Conservation (phyloP, 2,797 vertebrate genomes). For the Prunella strophiata region DNA sequence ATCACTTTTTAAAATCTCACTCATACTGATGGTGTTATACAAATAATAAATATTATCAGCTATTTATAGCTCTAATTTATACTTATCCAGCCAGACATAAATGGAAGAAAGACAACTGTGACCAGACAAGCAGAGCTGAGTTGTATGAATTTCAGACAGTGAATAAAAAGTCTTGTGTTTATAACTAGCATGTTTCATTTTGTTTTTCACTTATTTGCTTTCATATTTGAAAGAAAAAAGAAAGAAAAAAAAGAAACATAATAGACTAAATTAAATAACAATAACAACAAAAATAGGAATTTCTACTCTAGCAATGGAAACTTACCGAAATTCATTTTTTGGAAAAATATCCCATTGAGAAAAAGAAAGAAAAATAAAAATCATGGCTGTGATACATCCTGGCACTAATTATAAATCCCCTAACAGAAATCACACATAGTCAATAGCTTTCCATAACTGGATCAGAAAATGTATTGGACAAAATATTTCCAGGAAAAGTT, state of each 20-base stretch:
- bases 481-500: not conserved
- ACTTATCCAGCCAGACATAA: not conserved
- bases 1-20: not conserved
- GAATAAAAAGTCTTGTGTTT: not conserved
- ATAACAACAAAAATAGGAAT: not conserved
- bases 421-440: not conserved
- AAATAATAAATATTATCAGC: not conserved
- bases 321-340: not conserved
- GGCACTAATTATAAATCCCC: not conserved
- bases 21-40: not conserved
- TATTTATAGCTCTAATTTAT: not conserved
- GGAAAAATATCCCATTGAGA: not conserved
- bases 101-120: not conserved
- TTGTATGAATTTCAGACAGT: not conserved
- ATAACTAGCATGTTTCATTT: not conserved
- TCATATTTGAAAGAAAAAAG: not conserved
- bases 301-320: not conserved
- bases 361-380: not conserved
- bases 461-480: not conserved
- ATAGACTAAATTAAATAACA: not conserved
- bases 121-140: not conserved
- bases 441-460: not conserved
- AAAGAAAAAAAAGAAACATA: rapidly evolving
- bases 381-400: not conserved
- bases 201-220: not conserved